Conservation (phyloP, 2,797 vertebrate genomes). For the Sebastes nivosus region DNA sequence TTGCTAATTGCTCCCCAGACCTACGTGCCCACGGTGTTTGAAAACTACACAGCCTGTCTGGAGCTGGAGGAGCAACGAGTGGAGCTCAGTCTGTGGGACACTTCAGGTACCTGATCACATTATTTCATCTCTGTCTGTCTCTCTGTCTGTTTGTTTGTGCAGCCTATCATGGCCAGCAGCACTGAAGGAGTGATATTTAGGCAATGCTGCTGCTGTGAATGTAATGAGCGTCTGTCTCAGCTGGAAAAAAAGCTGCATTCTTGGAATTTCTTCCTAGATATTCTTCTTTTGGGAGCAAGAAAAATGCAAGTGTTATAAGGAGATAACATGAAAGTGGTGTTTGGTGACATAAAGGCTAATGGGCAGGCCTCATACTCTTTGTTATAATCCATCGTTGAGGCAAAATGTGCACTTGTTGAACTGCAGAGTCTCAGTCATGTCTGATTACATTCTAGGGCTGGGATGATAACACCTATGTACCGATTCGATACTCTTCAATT, state of each 20-base stretch:
- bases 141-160: background rate
- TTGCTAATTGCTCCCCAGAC: slow-evolving; percentile 83
- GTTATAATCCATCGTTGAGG: background rate
- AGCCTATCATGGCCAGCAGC: slow-evolving; percentile 17
- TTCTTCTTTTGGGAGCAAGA: background rate
- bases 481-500: no score
- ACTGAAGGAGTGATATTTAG: slow-evolving; percentile 14
- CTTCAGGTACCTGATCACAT: slow-evolving; percentile 86
- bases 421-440: background rate
- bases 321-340: background rate
- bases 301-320: background rate
- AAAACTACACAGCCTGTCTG: slow-evolving; percentile 97
- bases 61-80: slow-evolving; percentile 94
- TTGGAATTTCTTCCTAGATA: background rate
- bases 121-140: background rate
- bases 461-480: no score
- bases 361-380: background rate
- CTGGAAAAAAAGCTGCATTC: background rate
- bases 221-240: slow-evolving; percentile 9
- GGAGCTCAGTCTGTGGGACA: slow-evolving; percentile 97
- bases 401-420: slow-evolving; percentile 47
- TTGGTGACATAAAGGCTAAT: background rate
- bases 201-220: slow-evolving; percentile 16
- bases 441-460: background rate
- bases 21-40: slow-evolving; percentile 95